Percentiles rank a stretch among this genome's conserved stretches.
phyloP scores from a whole-genome alignment of 2,888 invertebrate species.

The Gastrophysa polygoni region DNA sequence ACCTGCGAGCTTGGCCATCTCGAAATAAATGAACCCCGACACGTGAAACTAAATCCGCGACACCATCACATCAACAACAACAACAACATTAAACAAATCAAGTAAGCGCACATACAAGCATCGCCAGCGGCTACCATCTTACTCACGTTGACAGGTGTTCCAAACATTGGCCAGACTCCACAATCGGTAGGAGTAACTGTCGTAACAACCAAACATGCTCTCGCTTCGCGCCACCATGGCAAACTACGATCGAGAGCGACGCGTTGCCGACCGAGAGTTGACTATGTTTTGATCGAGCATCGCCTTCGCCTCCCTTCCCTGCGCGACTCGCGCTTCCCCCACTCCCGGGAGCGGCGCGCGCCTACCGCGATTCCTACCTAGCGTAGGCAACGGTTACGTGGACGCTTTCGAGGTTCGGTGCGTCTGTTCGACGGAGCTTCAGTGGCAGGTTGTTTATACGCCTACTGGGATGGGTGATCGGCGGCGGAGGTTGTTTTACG shows the following conservation, averaged over 20 bases:
- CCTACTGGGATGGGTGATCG: too few species aligned
- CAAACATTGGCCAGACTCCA: constrained; percentile 79
- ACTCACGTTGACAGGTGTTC: constrained; percentile 78
- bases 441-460: constrained; percentile 2
- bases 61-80: constrained; percentile 30
- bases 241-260: constrained; percentile 62
- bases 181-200: constrained; percentile 77
- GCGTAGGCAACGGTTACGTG: constrained; percentile 3
- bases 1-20: constrained; percentile 34
- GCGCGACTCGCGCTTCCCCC: constrained; percentile 39
- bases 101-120: constrained; percentile 20
- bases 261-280: constrained; percentile 38
- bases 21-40: constrained; percentile 30
- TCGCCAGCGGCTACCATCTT: constrained; percentile 44
- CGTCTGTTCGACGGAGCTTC: too few species aligned
- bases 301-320: constrained; percentile 41
- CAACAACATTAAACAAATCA: too few species aligned
- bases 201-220: constrained; percentile 77
- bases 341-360: constrained; percentile 35
- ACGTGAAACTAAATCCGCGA: constrained; percentile 29
- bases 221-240: constrained; percentile 83
- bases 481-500: too few species aligned
- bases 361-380: constrained; percentile 30
- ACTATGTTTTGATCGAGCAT: constrained; percentile 44
- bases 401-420: too few species aligned